These are phyloP conservation scores for Saguinus midas DNA, from an alignment of 2,113 vertebrate genomes.

Conservation along the genomic window DNA sequence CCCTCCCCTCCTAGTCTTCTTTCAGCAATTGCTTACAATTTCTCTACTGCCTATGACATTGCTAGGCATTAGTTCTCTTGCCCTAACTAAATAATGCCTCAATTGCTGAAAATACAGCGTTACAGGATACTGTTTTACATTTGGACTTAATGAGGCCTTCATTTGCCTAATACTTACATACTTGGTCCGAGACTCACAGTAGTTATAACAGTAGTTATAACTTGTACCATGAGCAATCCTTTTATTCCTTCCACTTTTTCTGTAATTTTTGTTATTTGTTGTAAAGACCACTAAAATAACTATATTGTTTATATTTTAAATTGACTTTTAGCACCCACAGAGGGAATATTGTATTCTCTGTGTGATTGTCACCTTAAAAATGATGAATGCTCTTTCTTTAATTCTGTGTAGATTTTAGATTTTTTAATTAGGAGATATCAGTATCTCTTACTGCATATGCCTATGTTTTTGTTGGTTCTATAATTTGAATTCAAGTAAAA, in stretches of 20 bases:
- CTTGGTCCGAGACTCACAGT: background rate
- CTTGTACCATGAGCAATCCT: background rate
- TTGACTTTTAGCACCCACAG: background rate
- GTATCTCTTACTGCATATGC: background rate
- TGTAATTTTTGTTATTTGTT: background rate
- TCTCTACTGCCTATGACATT: background rate
- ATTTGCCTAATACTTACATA: background rate
- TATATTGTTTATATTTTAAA: background rate
- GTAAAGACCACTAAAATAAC: background rate
- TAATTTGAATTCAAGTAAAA: constrained; percentile 7
- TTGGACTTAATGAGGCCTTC: background rate
- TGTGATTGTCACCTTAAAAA: background rate
- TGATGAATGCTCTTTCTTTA: background rate
- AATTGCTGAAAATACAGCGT: background rate
- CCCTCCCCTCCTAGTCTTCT: background rate
- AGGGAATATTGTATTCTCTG: background rate
- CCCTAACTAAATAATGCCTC: background rate
- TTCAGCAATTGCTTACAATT: background rate
- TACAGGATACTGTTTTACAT: background rate
- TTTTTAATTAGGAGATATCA: background rate
- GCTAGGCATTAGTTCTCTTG: background rate
- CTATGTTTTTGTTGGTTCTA: background rate
- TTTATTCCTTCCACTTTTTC: background rate
- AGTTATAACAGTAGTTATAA: background rate
- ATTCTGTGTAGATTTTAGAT: background rate